These are phyloP conservation scores for Dugesia japonica DNA, from an alignment of 2,888 invertebrate species.

Conservation along the genomic window DNA sequence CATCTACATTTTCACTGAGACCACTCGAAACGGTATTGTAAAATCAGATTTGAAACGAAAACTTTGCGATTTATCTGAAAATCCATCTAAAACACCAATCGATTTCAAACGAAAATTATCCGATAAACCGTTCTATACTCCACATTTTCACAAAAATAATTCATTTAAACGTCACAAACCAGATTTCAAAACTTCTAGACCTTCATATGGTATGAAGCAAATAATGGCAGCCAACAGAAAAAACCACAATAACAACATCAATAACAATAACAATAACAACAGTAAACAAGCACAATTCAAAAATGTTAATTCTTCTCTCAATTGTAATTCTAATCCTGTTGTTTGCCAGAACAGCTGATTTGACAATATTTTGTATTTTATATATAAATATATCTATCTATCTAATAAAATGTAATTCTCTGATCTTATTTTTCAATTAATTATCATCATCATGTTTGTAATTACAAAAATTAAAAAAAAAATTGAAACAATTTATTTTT, in stretches of 20 bases:
- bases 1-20: background rate
- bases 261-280: background rate
- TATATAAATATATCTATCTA: too few relatives aligned
- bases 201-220: background rate
- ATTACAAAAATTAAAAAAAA: too few relatives aligned
- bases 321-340: background rate
- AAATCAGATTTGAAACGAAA: background rate
- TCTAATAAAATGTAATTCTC: background rate
- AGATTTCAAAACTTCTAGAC: background rate
- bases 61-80: background rate
- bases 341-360: constrained; percentile 1
- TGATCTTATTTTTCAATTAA: background rate
- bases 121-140: background rate
- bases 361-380: background rate
- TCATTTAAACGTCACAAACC: constrained; percentile 1
- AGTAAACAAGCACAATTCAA: background rate
- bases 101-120: background rate
- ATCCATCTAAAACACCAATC: background rate
- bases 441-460: too few relatives aligned
- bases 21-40: background rate
- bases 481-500: too few relatives aligned
- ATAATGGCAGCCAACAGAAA: background rate
- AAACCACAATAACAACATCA: background rate
- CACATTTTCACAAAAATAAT: background rate
- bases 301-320: constrained; percentile 5